Conservation (phyloP, 2,113 vertebrate species). For the Odocoileus virginianus region DNA sequence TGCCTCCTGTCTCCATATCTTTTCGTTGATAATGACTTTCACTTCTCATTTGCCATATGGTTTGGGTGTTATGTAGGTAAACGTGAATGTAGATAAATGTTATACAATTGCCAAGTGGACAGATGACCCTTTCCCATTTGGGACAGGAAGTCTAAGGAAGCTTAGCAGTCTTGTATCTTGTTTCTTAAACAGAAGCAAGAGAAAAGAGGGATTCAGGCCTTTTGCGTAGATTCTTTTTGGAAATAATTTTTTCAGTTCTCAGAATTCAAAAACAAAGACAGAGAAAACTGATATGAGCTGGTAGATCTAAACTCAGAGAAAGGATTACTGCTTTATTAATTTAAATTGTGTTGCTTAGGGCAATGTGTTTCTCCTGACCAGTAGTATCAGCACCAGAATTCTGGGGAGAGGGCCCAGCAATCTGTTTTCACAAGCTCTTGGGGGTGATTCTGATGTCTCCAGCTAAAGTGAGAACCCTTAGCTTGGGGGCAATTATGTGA, state of each 20-base stretch:
- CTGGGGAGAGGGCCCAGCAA: background rate
- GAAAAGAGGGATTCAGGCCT: background rate
- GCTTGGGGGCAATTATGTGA: background rate
- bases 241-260: background rate
- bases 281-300: background rate
- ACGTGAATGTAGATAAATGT: background rate
- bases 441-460: background rate
- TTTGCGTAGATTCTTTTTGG: background rate
- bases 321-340: background rate
- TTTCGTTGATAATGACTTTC: background rate
- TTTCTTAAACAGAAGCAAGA: background rate
- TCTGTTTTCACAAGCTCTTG: background rate
- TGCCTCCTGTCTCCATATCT: background rate
- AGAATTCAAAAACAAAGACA: slow-evolving; percentile 25
- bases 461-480: background rate
- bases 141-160: background rate
- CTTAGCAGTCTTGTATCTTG: background rate
- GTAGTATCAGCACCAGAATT: background rate
- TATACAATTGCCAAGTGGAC: background rate
- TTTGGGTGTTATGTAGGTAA: background rate
- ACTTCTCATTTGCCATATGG: background rate
- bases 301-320: slow-evolving; percentile 18
- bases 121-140: background rate
- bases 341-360: background rate
- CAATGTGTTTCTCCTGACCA: background rate